These are phyloP conservation scores for Cyphomyrus discorhynchus DNA, from an alignment of 2,113 vertebrate genomes.

Conservation along the genomic window DNA sequence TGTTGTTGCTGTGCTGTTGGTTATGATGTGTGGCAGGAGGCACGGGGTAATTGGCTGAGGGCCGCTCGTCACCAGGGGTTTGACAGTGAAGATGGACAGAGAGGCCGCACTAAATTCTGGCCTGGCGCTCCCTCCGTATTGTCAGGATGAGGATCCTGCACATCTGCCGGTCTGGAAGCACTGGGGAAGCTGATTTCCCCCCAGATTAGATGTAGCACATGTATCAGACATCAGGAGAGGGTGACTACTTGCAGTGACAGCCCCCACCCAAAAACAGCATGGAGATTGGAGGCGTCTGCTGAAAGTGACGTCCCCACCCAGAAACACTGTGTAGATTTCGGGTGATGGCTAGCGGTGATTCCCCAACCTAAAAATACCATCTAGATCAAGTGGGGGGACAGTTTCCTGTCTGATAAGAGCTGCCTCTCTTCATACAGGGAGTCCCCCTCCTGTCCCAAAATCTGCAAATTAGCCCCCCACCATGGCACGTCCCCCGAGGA, in stretches of 20 bases:
- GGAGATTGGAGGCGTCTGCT: not conserved
- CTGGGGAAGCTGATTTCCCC: not conserved
- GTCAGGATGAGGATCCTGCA: not conserved
- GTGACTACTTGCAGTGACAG: not conserved
- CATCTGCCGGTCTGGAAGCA: not conserved
- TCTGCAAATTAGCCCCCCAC: not conserved
- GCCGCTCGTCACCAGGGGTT: not conserved
- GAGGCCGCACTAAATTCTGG: not conserved
- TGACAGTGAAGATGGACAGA: conserved; percentile 16
- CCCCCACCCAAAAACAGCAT: not conserved
- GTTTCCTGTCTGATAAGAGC: not conserved
- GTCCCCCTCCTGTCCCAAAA: not conserved
- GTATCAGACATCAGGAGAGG: not conserved
- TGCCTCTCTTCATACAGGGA: not conserved
- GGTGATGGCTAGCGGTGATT: not conserved
- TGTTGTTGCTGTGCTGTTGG: not conserved
- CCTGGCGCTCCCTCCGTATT: not conserved
- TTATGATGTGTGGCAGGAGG: not conserved
- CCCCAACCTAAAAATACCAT: not conserved
- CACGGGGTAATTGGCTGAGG: not conserved
- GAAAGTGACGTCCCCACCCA: not conserved
- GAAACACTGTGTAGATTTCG: not conserved
- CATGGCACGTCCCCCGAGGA: not conserved
- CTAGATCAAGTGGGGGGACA: not conserved
- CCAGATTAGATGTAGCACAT: not conserved